These are phyloP conservation scores for Hydrolagus colliei DNA, from an alignment of 2,797 vertebrate species.

Conservation along the genomic window DNA sequence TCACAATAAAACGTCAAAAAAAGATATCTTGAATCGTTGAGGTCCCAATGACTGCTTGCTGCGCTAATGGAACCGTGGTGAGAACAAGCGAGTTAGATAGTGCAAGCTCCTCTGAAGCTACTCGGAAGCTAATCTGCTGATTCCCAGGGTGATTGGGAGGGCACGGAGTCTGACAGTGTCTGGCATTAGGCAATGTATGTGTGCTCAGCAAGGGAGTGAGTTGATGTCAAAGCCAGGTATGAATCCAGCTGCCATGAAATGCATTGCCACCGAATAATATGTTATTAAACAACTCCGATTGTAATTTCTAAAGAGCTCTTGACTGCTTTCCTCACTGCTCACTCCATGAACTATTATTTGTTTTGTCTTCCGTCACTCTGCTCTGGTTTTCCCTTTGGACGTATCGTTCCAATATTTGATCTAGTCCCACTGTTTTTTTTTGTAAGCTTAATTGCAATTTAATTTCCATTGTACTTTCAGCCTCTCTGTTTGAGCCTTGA, in stretches of 20 bases:
- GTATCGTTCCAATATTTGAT: too few relatives aligned
- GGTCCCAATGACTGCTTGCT: not conserved
- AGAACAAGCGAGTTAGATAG: not conserved
- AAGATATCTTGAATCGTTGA: not conserved
- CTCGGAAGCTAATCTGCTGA: not conserved
- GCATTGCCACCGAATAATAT: not conserved
- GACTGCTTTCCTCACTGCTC: not conserved
- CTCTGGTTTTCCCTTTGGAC: too few relatives aligned
- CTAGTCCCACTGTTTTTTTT: too few relatives aligned
- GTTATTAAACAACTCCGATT: not conserved
- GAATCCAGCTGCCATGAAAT: not conserved
- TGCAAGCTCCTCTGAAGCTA: not conserved
- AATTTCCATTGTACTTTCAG: too few relatives aligned
- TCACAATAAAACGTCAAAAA: not conserved
- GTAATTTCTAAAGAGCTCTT: not conserved
- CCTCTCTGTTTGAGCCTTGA: too few relatives aligned
- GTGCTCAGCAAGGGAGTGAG: not conserved
- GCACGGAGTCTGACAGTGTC: not conserved
- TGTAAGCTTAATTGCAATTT: too few relatives aligned
- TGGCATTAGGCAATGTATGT: not conserved
- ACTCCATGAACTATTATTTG: too few relatives aligned
- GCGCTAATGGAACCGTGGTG: not conserved
- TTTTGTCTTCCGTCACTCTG: too few relatives aligned
- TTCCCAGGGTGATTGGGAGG: not conserved
- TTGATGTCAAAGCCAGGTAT: not conserved